Conservation (phyloP, 1,140 invertebrate species). For the Neodiprion fabricii region DNA sequence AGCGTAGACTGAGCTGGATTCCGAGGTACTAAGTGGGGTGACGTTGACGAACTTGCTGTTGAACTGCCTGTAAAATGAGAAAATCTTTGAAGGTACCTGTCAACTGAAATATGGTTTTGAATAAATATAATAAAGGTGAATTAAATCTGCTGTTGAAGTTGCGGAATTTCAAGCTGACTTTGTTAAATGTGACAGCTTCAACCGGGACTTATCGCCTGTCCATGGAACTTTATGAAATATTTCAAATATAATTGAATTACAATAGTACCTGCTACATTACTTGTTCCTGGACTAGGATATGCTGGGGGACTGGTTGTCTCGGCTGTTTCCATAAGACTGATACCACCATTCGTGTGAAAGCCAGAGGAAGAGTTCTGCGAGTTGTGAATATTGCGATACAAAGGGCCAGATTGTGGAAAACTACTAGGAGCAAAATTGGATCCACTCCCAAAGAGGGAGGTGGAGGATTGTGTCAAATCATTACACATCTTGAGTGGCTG, state of each 20-base stretch:
- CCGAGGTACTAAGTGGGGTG: slow-evolving; percentile 45
- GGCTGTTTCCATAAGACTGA: slow-evolving; percentile 44
- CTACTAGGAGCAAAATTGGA: slow-evolving; percentile 50
- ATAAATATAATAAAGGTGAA: too few species aligned
- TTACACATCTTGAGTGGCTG: slow-evolving; percentile 38
- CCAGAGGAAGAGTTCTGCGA: slow-evolving; percentile 36
- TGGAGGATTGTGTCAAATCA: slow-evolving; percentile 31
- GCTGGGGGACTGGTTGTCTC: slow-evolving; percentile 49
- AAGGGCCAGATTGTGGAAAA: slow-evolving; percentile 50
- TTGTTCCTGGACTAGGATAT: slow-evolving; percentile 53
- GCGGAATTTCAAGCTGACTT: background rate
- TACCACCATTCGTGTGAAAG: slow-evolving; percentile 46
- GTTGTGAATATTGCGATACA: slow-evolving; percentile 42
- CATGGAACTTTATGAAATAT: too few species aligned
- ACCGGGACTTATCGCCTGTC: too few species aligned
- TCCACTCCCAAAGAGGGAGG: slow-evolving; percentile 39
- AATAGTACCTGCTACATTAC: slow-evolving; percentile 51
- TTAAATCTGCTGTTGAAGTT: background rate
- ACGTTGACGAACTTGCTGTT: slow-evolving; percentile 57
- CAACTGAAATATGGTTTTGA: background rate
- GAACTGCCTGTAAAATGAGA: slow-evolving; percentile 46
- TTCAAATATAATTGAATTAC: background rate
- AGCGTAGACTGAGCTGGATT: slow-evolving; percentile 59
- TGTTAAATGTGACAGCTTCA: too few species aligned
- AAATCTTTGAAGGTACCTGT: background rate